phyloP scores from a whole-genome alignment of 2,797 vertebrate genomes.

The Typhlichthys subterraneus region DNA sequence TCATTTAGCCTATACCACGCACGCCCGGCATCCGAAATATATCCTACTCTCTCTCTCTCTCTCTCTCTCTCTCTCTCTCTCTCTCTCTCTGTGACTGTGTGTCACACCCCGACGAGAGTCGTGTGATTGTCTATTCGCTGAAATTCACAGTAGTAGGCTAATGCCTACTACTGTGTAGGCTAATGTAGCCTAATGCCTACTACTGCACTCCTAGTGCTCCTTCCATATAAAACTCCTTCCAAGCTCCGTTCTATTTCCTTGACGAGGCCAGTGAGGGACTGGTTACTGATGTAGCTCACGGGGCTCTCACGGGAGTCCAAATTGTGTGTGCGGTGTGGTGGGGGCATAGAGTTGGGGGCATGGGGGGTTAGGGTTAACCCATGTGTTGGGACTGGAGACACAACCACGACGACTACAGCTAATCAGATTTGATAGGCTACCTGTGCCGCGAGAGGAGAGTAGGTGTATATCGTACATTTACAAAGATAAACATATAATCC shows the following conservation, averaged over 20 bases:
- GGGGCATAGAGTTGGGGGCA: no score
- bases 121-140: constrained; percentile 66
- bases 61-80: constrained; percentile 17
- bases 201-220: no score
- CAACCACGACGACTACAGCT: constrained; percentile 34
- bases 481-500: no score
- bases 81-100: not conserved
- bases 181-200: no score
- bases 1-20: no score
- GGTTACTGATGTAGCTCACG: constrained; percentile 12
- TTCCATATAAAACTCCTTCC: constrained; percentile 26
- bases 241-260: constrained; percentile 20
- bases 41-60: not conserved
- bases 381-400: no score
- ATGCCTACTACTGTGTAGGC: no score
- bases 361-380: no score
- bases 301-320: not conserved
- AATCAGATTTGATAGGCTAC: constrained; percentile 67
- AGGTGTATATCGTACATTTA: not conserved
- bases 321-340: no score
- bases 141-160: no score
- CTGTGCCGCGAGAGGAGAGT: constrained; percentile 48
- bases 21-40: not conserved
- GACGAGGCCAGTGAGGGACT: constrained; percentile 31
- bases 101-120: constrained; percentile 46